phyloP scores from a whole-genome alignment of 2,113 vertebrate genomes.

The Podocnemis expansa region DNA sequence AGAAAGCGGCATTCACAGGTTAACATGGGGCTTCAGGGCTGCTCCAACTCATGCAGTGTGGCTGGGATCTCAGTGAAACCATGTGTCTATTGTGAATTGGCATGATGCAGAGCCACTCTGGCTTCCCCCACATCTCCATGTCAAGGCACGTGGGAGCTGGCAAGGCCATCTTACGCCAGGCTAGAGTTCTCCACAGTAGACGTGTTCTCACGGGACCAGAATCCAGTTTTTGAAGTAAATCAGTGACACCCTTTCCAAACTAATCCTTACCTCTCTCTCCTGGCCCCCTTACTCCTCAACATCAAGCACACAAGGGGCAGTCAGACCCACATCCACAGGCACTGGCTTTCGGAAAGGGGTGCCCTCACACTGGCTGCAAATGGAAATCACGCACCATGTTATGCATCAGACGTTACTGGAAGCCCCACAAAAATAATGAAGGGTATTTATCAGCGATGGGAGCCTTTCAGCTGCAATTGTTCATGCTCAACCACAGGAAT shows the following conservation, averaged over 20 bases:
- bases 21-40: too few relatives aligned
- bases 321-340: neutral
- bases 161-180: neutral
- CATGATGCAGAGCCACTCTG: neutral
- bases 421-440: neutral
- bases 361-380: neutral
- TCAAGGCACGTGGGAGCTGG: neutral
- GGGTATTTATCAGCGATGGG: neutral
- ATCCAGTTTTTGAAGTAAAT: neutral
- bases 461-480: too few relatives aligned
- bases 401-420: neutral
- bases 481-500: neutral
- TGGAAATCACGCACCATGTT: neutral
- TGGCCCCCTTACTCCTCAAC: neutral
- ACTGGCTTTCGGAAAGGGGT: neutral
- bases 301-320: neutral
- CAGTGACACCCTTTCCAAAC: neutral
- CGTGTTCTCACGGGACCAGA: neutral
- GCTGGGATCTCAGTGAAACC: neutral
- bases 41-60: neutral
- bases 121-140: too few relatives aligned
- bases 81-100: neutral
- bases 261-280: neutral
- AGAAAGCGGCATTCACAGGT: too few relatives aligned
- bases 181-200: neutral